A percentile compares a stretch with the other conserved stretches of the same genome.
Conservation (phyloP, 2,797 vertebrate species). For the Hippocampus kuda region DNA sequence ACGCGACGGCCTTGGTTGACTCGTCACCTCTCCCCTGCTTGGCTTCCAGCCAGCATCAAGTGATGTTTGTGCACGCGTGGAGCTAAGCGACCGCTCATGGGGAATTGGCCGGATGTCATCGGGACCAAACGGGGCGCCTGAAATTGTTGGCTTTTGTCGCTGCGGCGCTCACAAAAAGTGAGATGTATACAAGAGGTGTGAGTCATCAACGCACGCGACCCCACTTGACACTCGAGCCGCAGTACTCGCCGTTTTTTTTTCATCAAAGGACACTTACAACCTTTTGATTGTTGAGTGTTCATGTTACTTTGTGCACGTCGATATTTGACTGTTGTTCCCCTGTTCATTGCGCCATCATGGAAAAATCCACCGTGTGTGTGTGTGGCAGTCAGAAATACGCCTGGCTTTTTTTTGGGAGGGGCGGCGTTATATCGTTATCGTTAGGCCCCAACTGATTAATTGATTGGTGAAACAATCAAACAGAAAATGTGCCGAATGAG, state of each 20-base stretch:
- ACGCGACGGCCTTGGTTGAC: conserved; percentile 29
- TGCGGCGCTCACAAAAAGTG: background rate
- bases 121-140: background rate
- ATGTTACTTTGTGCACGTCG: too few species aligned
- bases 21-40: conserved; percentile 38
- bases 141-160: background rate
- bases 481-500: too few species aligned
- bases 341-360: conserved; percentile 25
- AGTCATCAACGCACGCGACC: background rate
- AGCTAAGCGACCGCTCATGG: background rate
- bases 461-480: too few species aligned
- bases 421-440: too few species aligned
- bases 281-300: background rate
- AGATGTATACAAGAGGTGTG: background rate
- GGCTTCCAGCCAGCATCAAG: conserved; percentile 24
- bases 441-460: too few species aligned
- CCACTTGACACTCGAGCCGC: too few species aligned
- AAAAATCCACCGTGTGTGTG: conserved; percentile 16
- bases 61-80: conserved; percentile 13
- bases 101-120: background rate
- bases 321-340: background rate
- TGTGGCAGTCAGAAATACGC: background rate
- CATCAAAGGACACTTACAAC: too few species aligned
- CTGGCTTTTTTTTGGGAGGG: background rate
- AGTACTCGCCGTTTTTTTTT: too few species aligned